phyloP scores from a whole-genome alignment of 2,888 invertebrate species.

The Litoditis marina region DNA sequence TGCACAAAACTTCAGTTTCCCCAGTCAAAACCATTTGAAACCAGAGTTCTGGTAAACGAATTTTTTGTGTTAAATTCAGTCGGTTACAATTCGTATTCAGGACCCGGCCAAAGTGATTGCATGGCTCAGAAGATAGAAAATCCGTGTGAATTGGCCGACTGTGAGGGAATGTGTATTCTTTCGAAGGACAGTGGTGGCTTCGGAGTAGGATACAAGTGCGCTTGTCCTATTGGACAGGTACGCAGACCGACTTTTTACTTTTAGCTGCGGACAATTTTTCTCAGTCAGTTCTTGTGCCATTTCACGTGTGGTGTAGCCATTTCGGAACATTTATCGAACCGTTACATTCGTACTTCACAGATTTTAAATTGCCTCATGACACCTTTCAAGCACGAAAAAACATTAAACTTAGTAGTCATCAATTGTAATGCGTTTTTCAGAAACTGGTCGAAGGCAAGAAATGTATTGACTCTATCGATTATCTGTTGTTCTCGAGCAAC shows the following conservation, averaged over 20 bases:
- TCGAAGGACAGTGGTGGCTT: constrained; percentile 73
- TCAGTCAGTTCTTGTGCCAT: not conserved
- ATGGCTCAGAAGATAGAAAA: constrained; percentile 55
- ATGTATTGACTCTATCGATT: constrained; percentile 57
- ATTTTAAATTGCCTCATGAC: too few relatives aligned
- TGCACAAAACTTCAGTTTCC: too few relatives aligned
- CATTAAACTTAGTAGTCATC: not conserved
- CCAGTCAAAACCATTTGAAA: too few relatives aligned
- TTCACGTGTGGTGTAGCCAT: not conserved
- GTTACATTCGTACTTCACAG: too few relatives aligned
- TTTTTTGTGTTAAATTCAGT: too few relatives aligned
- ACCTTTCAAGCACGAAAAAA: too few relatives aligned
- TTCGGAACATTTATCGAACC: not conserved
- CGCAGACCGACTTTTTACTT: constrained; percentile 2
- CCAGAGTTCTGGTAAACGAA: too few relatives aligned
- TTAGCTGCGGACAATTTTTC: not conserved
- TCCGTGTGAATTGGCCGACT: constrained; percentile 57
- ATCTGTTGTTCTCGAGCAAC: constrained; percentile 60
- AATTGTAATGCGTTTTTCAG: constrained; percentile 19
- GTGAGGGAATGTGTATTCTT: constrained; percentile 82
- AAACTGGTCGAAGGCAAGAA: constrained; percentile 58
- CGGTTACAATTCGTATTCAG: too few relatives aligned
- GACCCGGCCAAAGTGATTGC: constrained; percentile 52
- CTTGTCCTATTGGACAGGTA: constrained; percentile 82
- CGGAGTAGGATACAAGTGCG: constrained; percentile 69